phyloP scores from a whole-genome alignment of 2,113 vertebrate species.

The Apaloderma vittatum region DNA sequence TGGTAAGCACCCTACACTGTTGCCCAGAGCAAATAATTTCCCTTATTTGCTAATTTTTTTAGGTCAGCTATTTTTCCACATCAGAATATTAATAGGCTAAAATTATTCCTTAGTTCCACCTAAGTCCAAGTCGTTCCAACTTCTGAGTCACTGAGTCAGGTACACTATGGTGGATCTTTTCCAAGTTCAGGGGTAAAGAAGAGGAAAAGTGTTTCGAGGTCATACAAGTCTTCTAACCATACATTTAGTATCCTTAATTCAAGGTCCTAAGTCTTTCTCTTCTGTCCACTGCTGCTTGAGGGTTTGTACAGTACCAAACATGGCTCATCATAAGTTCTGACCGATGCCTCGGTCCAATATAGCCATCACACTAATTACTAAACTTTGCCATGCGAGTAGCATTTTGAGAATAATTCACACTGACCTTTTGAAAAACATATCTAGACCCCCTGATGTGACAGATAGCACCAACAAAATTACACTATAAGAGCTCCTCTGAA shows the following conservation, averaged over 20 bases:
- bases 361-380: neutral
- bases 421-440: neutral
- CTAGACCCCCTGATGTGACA: accelerated
- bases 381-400: neutral
- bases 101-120: neutral
- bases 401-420: neutral
- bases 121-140: neutral
- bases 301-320: neutral
- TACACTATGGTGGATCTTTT: neutral
- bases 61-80: neutral
- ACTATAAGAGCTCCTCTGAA: neutral
- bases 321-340: neutral
- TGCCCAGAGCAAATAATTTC: neutral
- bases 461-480: neutral
- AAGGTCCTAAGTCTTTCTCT: neutral
- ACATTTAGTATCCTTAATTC: neutral
- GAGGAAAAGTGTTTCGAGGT: neutral
- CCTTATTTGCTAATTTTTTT: neutral
- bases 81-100: neutral
- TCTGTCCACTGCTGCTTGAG: neutral
- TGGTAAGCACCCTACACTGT: neutral
- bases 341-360: neutral
- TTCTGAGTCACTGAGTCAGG: neutral
- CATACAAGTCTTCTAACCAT: neutral
- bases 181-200: neutral